These are phyloP conservation scores for Butastur rufipennis DNA, from an alignment of 2,113 vertebrate species.

Conservation along the genomic window DNA sequence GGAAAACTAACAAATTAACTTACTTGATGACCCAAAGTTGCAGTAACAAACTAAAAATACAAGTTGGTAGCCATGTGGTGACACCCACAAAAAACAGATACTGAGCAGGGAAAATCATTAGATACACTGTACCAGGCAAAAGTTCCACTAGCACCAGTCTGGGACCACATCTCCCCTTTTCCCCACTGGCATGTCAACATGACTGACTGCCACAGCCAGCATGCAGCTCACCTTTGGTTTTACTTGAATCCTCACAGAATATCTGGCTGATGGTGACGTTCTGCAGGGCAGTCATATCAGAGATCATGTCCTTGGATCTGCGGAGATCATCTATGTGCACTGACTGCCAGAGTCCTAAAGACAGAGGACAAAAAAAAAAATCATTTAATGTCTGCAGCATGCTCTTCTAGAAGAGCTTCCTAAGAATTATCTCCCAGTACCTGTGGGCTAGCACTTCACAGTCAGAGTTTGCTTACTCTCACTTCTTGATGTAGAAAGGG, in stretches of 20 bases:
- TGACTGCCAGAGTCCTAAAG: slow-evolving; percentile 86
- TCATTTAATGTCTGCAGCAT: not conserved
- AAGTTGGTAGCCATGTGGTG: not conserved
- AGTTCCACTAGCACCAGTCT: not conserved
- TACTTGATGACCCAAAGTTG: not conserved
- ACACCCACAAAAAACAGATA: not conserved
- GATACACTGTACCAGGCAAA: fast-evolving
- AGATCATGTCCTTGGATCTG: slow-evolving; percentile 83
- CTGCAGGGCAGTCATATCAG: slow-evolving; percentile 85
- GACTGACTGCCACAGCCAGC: not conserved
- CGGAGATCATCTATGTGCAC: slow-evolving; percentile 94
- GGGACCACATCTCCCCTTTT: not conserved
- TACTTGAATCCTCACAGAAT: slow-evolving; percentile 66
- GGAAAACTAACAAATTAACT: not conserved
- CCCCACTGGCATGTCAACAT: not conserved
- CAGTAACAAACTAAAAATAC: not conserved
- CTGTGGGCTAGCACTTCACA: not conserved
- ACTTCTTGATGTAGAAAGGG: not conserved
- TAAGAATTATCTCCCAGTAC: not conserved
- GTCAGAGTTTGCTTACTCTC: not conserved
- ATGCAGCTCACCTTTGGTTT: slow-evolving; percentile 55
- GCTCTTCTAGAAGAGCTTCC: not conserved
- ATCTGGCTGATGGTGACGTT: slow-evolving; percentile 87
- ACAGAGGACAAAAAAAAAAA: not conserved
- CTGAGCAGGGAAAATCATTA: not conserved